phyloP scores from a whole-genome alignment of 2,888 invertebrate species.

The Liodrosophila aerea region DNA sequence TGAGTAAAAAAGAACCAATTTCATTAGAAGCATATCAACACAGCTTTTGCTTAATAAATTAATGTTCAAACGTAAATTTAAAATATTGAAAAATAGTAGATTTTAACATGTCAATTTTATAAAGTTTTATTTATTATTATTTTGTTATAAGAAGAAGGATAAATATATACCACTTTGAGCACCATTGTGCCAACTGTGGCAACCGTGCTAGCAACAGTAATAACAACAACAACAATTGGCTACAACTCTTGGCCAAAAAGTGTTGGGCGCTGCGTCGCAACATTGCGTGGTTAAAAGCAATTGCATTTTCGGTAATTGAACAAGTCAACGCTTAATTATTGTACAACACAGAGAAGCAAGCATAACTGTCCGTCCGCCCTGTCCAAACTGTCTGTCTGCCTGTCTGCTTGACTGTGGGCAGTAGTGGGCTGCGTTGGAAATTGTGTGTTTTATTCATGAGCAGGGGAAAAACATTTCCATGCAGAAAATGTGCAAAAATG shows the following conservation, averaged over 20 bases:
- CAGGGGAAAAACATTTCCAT: constrained; percentile 33
- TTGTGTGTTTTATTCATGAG: constrained; percentile 45
- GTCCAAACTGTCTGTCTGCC: constrained; percentile 45
- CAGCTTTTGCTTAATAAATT: too few species aligned
- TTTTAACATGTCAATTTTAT: too few species aligned
- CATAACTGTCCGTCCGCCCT: constrained; percentile 59
- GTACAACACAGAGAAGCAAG: constrained; percentile 58
- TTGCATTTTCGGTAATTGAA: constrained; percentile 78
- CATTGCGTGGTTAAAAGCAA: constrained; percentile 75
- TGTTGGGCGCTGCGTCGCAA: constrained; percentile 14
- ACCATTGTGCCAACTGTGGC: too few species aligned
- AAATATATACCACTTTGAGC: too few species aligned
- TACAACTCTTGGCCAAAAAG: constrained; percentile 25
- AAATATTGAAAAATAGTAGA: too few species aligned
- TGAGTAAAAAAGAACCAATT: too few species aligned
- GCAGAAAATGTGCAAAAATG: constrained; percentile 71
- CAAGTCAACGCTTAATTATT: constrained; percentile 78
- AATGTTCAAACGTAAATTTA: too few species aligned
- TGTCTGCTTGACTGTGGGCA: constrained; percentile 4
- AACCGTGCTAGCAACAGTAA: constrained; percentile 7
- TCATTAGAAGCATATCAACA: too few species aligned
- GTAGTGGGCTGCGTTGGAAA: constrained; percentile 3
- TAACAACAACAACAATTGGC: constrained; percentile 6
- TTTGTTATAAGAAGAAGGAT: too few species aligned
- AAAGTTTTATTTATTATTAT: too few species aligned